A percentile compares a stretch with the other conserved stretches of the same genome.
Evolutionary conservation across 1,140 invertebrate species (phyloP).

Genomic region (Tenebrio molitor): DNA sequence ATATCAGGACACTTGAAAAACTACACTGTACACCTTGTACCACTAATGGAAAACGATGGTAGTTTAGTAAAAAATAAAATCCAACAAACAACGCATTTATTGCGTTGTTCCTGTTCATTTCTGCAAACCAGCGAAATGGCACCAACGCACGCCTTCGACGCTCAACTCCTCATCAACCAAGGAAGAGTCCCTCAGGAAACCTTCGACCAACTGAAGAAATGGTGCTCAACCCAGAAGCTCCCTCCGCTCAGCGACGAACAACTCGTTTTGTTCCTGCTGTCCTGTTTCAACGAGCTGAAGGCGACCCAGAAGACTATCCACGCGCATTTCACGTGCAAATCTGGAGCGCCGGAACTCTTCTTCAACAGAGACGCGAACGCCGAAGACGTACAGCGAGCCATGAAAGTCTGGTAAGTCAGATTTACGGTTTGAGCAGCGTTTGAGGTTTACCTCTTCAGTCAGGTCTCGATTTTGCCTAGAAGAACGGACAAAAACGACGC

Average conservation of each 20-base stretch:
- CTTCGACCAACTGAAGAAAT: constrained; percentile 57
- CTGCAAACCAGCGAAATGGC: constrained; percentile 2
- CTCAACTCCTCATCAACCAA: constrained; percentile 51
- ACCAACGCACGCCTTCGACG: constrained; percentile 49
- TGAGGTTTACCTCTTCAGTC: constrained; percentile 48
- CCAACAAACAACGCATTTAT: neutral
- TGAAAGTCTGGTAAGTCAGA: constrained; percentile 61
- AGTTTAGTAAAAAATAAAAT: neutral
- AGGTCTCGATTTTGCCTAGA: constrained; percentile 67
- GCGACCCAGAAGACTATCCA: constrained; percentile 72
- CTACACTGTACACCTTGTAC: neutral
- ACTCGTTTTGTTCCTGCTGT: constrained; percentile 72
- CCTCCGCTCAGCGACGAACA: constrained; percentile 62
- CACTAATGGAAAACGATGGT: neutral
- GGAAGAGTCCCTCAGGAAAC: constrained; percentile 50
- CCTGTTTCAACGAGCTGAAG: constrained; percentile 71
- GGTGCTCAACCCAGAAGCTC: constrained; percentile 50
- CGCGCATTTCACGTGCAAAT: constrained; percentile 71
- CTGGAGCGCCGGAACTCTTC: constrained; percentile 73
- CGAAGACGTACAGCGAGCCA: constrained; percentile 52
- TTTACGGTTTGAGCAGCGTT: constrained; percentile 1
- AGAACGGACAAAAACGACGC: constrained; percentile 73
- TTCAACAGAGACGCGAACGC: constrained; percentile 65
- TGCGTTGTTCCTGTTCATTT: neutral
- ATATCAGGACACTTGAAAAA: no score